phyloP scores from a whole-genome alignment of 2,113 vertebrate species.

The Silurus asotus region DNA sequence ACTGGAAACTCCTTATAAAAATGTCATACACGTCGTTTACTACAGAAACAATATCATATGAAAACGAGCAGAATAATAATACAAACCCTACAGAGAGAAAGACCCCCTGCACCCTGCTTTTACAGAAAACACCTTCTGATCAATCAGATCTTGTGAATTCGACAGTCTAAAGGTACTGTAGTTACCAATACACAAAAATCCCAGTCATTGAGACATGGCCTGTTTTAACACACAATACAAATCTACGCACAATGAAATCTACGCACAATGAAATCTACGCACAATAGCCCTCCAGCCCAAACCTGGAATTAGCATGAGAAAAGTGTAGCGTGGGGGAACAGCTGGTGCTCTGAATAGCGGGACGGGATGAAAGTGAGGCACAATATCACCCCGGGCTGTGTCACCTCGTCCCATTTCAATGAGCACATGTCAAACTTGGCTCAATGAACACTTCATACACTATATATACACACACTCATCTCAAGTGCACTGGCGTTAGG shows the following conservation, averaged over 20 bases:
- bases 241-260: slow-evolving; percentile 51
- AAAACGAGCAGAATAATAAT: not conserved
- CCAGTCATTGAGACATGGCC: not conserved
- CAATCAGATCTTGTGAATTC: not conserved
- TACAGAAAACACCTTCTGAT: not conserved
- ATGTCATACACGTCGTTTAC: not conserved
- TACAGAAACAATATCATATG: not conserved
- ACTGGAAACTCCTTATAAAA: not conserved
- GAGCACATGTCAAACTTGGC: not conserved
- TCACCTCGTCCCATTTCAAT: slow-evolving; percentile 36
- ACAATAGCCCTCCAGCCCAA: slow-evolving; percentile 50
- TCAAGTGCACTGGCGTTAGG: not conserved
- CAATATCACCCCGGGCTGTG: slow-evolving; percentile 2
- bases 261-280: slow-evolving; percentile 22
- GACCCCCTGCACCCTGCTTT: not conserved
- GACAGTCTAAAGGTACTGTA: not conserved
- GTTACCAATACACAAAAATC: not conserved
- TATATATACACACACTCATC: not conserved
- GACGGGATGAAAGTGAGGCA: slow-evolving; percentile 31
- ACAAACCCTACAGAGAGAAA: not conserved
- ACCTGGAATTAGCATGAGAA: slow-evolving; percentile 67
- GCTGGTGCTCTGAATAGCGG: slow-evolving; percentile 51
- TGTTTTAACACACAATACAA: not conserved
- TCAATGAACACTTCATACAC: slow-evolving; percentile 16
- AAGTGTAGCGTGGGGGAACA: slow-evolving; percentile 47